phyloP scores from a whole-genome alignment of 1,140 invertebrate genomes.

The Thaumatotibia leucotreta region DNA sequence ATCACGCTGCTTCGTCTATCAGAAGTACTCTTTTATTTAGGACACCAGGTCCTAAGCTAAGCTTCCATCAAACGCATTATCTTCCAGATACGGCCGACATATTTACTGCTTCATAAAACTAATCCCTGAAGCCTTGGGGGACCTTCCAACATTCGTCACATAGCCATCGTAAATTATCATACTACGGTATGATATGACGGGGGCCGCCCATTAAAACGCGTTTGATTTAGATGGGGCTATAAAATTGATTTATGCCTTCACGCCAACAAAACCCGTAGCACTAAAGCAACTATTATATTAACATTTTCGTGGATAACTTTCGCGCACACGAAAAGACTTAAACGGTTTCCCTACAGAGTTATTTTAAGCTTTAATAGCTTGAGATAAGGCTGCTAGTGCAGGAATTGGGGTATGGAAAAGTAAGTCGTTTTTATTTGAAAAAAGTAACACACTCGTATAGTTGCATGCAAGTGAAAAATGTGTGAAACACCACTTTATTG shows the following conservation, averaged over 20 bases:
- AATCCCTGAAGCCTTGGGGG: conserved; percentile 49
- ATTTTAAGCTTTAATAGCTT: conserved; percentile 26
- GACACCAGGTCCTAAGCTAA: not conserved
- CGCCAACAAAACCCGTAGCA: conserved; percentile 74
- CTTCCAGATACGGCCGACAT: conserved; percentile 66
- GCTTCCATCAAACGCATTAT: not conserved
- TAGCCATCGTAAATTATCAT: conserved; percentile 77
- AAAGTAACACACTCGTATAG: conserved; percentile 64
- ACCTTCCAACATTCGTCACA: conserved; percentile 78
- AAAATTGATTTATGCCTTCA: conserved; percentile 78
- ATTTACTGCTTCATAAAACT: conserved; percentile 71
- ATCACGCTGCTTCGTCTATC: no score
- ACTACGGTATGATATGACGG: conserved; percentile 77
- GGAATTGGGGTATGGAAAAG: conserved; percentile 23
- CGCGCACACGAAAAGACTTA: conserved; percentile 57
- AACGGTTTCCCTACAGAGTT: conserved; percentile 15
- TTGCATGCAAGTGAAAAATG: conserved; percentile 45
- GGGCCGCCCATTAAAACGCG: conserved; percentile 77
- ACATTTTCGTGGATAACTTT: conserved; percentile 75
- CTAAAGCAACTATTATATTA: conserved; percentile 76
- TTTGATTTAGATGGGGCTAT: conserved; percentile 78
- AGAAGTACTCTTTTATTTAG: not conserved
- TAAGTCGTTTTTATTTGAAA: conserved; percentile 69
- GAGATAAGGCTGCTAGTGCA: conserved; percentile 22
- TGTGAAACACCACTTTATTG: conserved; percentile 40